Conservation (phyloP, 1,140 invertebrate species). For the Trigoniulus corallinus region DNA sequence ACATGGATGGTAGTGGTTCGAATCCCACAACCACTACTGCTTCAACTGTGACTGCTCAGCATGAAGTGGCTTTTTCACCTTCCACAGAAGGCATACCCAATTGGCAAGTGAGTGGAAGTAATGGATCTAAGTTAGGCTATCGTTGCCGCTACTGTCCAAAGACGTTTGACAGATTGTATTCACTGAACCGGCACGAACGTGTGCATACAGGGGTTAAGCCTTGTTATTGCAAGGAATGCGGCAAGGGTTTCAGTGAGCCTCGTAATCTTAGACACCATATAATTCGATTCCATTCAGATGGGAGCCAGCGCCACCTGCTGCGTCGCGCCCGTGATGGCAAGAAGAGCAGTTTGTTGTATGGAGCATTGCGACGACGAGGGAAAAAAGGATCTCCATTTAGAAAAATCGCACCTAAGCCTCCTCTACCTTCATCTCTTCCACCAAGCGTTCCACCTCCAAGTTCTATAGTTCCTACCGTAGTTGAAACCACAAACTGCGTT, state of each 20-base stretch:
- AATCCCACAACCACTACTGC: too few relatives aligned
- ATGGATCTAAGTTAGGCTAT: too few relatives aligned
- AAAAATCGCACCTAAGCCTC: background rate
- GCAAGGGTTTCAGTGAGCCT: constrained; percentile 30
- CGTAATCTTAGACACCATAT: constrained; percentile 31
- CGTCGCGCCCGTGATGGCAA: constrained; percentile 12
- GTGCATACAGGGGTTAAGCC: constrained; percentile 27
- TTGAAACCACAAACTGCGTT: too few relatives aligned
- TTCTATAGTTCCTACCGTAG: too few relatives aligned
- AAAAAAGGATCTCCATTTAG: background rate
- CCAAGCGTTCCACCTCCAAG: background rate
- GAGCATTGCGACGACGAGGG: too few relatives aligned
- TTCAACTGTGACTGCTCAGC: too few relatives aligned
- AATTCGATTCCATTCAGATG: constrained; percentile 25
- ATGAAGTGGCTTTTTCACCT: too few relatives aligned
- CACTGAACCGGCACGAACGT: constrained; percentile 26
- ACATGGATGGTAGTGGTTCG: too few relatives aligned
- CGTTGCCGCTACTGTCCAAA: constrained; percentile 32
- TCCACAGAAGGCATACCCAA: too few relatives aligned
- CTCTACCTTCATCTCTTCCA: background rate
- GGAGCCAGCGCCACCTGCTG: constrained; percentile 21
- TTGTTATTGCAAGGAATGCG: constrained; percentile 30
- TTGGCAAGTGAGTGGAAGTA: too few relatives aligned
- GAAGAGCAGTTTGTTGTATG: constrained; percentile 11
- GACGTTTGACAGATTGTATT: constrained; percentile 35